Base-by-base conservation (phyloP, 2,797 vertebrate species). In the Tamandua tetradactyla region DNA sequence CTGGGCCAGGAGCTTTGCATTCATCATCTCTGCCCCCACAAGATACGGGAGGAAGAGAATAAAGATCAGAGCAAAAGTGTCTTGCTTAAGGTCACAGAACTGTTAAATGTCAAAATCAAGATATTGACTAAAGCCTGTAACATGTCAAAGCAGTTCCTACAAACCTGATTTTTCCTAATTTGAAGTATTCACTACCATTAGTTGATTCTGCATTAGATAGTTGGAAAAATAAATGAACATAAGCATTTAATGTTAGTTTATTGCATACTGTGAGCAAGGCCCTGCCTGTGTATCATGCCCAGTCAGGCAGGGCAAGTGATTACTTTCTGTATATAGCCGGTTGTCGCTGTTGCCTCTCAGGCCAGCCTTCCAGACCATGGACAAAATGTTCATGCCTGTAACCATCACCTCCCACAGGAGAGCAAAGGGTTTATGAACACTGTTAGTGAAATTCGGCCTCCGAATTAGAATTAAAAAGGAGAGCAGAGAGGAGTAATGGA, bases 401-500 rank as follows among this genome's bases (percentile, higher is more conserved):
- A 6, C 74, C 35, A n/a, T 76, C 23, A 40, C 13, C 42, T 49
- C 32, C 30, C 13, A 17, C 9, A 40, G 32, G 13, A 64, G 18
- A 79, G 12, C 3, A 23, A 42, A 80, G 44, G 49, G 0, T 42
- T 59, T 91, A 44, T 42, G 17, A 27, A 7, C 2, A 7, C 44
- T 32, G 0, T 35, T 35, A 94, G 30, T 0, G 3, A 44, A 37
- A 9, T 3, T 57, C 32, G 72, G 12, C 91, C 30, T 42, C 59
- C 35, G n/a, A n/a, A n/a, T n/a, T n/a, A 86, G 42, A 87, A 89
- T 57, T n/a, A n/a, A 25, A 87, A 18, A 30, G 52, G 66, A 87
- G 89, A 62, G 92, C 47, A 89, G 94, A 95, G 66, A 94, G 35
- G 87, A 95, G 75, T 92, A 94, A n/a, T 37, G 15, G 2, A 82